Percentiles rank a stretch among this genome's conserved stretches.
These are phyloP conservation scores for Metacarcinus magister DNA, from an alignment of 2,888 invertebrate genomes.

Conservation along the genomic window DNA sequence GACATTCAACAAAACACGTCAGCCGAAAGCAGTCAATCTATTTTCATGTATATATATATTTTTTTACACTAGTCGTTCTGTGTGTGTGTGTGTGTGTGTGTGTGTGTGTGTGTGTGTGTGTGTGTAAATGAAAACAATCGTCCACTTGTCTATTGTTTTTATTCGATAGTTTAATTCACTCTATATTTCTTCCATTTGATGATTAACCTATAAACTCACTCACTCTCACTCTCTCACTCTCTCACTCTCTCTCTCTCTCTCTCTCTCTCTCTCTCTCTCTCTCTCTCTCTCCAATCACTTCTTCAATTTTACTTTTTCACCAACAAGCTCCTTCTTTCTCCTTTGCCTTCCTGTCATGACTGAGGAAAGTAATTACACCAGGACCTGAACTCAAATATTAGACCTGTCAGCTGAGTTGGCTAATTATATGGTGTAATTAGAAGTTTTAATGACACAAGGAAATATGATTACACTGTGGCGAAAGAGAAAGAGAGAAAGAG, in stretches of 20 bases:
- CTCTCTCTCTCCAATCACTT: constrained; percentile 14
- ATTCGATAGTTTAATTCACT: background rate
- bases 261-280: background rate
- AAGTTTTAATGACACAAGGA: constrained; percentile 63
- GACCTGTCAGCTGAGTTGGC: constrained; percentile 8
- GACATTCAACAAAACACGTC: background rate
- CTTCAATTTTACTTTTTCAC: background rate
- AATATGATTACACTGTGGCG: constrained; percentile 52
- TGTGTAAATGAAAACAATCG: background rate
- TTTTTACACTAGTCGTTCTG: background rate
- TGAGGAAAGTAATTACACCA: constrained; percentile 34
- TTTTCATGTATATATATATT: background rate
- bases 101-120: constrained; percentile 49
- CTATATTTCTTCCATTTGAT: background rate
- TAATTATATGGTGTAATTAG: constrained; percentile 64
- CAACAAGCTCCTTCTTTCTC: background rate
- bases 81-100: constrained; percentile 48
- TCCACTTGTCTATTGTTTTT: background rate
- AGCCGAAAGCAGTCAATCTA: background rate
- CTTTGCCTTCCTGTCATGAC: background rate
- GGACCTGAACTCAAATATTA: constrained; percentile 55
- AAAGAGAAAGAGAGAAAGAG: background rate
- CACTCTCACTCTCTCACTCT: background rate
- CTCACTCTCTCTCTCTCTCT: constrained; percentile 29
- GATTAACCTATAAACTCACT: too few species aligned